phyloP scores from a whole-genome alignment of 2,797 vertebrate species.

The Syndactyla subalaris region DNA sequence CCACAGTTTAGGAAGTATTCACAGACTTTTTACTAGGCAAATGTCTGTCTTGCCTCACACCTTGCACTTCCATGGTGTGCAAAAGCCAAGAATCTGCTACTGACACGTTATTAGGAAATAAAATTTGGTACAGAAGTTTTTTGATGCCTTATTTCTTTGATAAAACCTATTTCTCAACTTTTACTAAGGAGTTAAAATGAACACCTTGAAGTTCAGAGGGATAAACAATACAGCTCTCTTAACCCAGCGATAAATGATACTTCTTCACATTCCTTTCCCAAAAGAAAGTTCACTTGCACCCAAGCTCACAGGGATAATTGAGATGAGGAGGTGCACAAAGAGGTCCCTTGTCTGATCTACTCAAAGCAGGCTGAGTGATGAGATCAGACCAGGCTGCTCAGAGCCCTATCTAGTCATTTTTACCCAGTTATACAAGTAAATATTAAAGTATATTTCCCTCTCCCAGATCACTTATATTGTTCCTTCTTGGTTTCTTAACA shows the following conservation, averaged over 20 bases:
- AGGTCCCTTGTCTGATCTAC: not conserved
- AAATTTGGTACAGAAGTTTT: not conserved
- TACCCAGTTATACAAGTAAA: not conserved
- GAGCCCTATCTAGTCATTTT: not conserved
- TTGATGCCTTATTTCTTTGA: not conserved
- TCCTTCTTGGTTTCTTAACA: not conserved
- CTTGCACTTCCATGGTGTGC: not conserved
- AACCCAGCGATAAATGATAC: not conserved
- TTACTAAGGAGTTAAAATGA: not conserved
- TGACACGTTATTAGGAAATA: not conserved
- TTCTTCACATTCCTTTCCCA: not conserved
- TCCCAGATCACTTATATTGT: accelerated
- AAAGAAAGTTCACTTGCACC: not conserved
- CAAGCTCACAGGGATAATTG: not conserved
- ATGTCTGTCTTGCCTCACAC: not conserved
- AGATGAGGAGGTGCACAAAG: not conserved
- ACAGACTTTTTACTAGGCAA: not conserved
- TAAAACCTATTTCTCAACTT: not conserved
- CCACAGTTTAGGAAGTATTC: not conserved
- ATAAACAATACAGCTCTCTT: not conserved
- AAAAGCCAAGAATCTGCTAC: not conserved
- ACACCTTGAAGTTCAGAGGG: not conserved
- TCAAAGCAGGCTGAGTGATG: not conserved
- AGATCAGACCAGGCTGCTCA: not conserved
- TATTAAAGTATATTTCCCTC: not conserved